Base-by-base conservation (phyloP, 2,888 invertebrate genomes). In the Oasisia sp. region DNA sequence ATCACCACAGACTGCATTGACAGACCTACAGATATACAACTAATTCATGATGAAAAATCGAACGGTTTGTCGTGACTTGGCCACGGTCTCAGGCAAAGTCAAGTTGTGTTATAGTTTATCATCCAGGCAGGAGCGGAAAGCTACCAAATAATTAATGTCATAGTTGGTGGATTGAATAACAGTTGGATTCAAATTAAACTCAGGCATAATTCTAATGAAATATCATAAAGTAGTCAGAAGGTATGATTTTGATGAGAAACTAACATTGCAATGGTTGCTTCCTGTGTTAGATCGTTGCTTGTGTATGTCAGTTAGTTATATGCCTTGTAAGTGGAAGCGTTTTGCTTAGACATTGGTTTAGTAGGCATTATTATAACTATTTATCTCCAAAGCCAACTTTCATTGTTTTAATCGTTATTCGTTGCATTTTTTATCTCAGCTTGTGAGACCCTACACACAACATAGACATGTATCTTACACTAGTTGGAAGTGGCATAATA, bases 71-170 rank as follows among this genome's bases (percentile, higher is more conserved):
- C 74, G 7, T 74, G 74, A 74, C 74, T 74, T 74, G 74, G 74
- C 74, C 0, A 27, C 7, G 4, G 7, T n/a, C 74, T 74, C 74
- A 74, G 27, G 74, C n/a, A 7, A 74, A 27, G 27, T 19, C 74
- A 19, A 74, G 27, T n/a, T 27, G 27, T 27, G 7, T 74, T 74
- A 74, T 19, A 74, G 27, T 74, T 74, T 74, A 74, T n/a, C 74
- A 74, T 74, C 74, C 74, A 19, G 5, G 56, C 56, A 56, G 56
- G 7, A 56, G 11, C 14, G 56, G 56, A 19, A 11, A 56, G 3
- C 74, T 74, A 74, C 27, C 74, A 74, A 74, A 74, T 74, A 74
- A 74, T 74, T 74, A 74, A 74, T 74, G 74, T 74, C 74, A 74
- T 74, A 19, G 7, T 74, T 74, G 74, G 27, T 74, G 74, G 74